These are phyloP conservation scores for Anser cygnoides DNA, from an alignment of 2,113 vertebrate species.

Conservation along the genomic window DNA sequence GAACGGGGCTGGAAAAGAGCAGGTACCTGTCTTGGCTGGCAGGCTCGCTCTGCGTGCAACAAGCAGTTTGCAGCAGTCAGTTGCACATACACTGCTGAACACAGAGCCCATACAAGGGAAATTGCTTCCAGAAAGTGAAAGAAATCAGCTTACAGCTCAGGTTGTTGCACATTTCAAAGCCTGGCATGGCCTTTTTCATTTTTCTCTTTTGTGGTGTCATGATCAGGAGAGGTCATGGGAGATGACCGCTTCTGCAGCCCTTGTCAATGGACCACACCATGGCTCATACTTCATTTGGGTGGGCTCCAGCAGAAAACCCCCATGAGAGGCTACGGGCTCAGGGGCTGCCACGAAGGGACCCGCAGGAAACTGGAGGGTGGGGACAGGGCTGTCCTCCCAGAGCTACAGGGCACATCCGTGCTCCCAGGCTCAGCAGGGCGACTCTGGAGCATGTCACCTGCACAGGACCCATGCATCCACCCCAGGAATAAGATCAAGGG, in stretches of 20 bases:
- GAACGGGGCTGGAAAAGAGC: not conserved
- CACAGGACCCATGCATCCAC: not conserved
- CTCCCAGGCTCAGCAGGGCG: not conserved
- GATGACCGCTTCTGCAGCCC: not conserved
- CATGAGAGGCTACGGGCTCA: fast-evolving
- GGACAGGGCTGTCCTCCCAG: not conserved
- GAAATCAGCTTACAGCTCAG: not conserved
- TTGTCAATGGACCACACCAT: not conserved
- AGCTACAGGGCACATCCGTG: not conserved
- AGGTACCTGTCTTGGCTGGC: not conserved
- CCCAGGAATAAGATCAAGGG: not conserved
- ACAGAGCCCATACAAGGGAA: not conserved
- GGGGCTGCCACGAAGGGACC: not conserved
- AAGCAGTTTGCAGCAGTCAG: not conserved
- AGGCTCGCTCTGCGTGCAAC: not conserved
- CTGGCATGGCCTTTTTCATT: not conserved
- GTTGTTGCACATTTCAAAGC: not conserved
- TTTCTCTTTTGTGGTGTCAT: not conserved
- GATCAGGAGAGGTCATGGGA: not conserved
- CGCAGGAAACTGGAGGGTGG: not conserved
- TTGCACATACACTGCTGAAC: not conserved
- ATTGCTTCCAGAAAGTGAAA: not conserved
- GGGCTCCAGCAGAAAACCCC: not conserved
- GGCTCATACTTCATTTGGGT: not conserved
- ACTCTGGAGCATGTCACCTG: not conserved